Evolutionary conservation across 2,888 invertebrate species (phyloP).

Genomic region (Agrotis segetum): DNA sequence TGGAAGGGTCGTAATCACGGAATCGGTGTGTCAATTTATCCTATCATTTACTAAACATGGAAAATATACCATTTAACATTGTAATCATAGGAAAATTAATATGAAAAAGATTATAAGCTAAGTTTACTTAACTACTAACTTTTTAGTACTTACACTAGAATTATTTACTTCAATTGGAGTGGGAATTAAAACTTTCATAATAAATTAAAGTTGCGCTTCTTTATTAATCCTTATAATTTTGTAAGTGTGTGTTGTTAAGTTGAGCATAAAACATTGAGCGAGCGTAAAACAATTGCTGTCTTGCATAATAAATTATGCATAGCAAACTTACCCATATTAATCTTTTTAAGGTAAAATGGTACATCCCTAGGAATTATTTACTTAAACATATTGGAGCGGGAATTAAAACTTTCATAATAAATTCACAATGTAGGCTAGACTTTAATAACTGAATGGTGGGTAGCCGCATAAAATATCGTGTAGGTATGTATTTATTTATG

Average conservation of each 20-base stretch:
- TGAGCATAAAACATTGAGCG: too few species aligned
- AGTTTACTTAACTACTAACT: too few species aligned
- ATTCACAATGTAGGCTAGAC: conserved; percentile 56
- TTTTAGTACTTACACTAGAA: too few species aligned
- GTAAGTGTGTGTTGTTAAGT: too few species aligned
- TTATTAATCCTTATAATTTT: not conserved
- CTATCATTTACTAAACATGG: too few species aligned
- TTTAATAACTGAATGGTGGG: conserved; percentile 52
- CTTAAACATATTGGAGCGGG: conserved; percentile 61
- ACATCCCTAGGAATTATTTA: conserved; percentile 62
- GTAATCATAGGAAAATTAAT: too few species aligned
- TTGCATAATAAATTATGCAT: conserved; percentile 58
- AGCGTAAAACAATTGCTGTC: conserved; percentile 47
- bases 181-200: too few species aligned
- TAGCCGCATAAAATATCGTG: conserved; percentile 50
- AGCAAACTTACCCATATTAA: conserved; percentile 57
- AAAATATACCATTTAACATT: too few species aligned
- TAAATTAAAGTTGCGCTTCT: not conserved
- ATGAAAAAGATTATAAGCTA: too few species aligned
- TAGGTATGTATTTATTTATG: conserved; percentile 54
- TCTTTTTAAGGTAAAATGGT: conserved; percentile 65
- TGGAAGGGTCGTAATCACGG: too few species aligned
- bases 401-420: conserved; percentile 68
- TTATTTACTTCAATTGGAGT: too few species aligned
- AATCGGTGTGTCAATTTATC: too few species aligned